Evolutionary conservation across 2,797 vertebrate species (phyloP), one percentile per base, ranked within the genome.

Genomic region (Diplodus sargus): DNA sequence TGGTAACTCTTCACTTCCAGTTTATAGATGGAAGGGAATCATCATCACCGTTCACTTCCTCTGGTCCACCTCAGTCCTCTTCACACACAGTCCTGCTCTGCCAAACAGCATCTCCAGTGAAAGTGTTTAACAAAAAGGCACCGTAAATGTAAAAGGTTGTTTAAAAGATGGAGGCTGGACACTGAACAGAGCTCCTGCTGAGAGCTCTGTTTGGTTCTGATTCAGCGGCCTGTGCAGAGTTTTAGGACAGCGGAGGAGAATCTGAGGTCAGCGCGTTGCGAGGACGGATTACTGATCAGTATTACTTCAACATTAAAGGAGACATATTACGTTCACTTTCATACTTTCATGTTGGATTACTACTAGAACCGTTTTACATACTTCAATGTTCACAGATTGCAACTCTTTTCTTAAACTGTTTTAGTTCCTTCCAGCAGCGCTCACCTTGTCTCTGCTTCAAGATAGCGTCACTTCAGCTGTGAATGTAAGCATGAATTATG

Each of bases 21-120:
- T 60, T 58, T 54, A 2, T 23, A 8, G 12, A 17, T 58, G 23
- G 23, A 8, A 45, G 42, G 23, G 60, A 23, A 30, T 4, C 5
- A 72, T 62, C n/a, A 58, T 52, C 62, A 18, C 16, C 34, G 4
- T 25, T 63, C 43, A 28, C n/a, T 34, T 63, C 43, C 20, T 52
- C 43, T 54, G 22, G 54, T 69, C 42, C 30, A 17, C 43, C 71
- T 63, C 58, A 15, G 62, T 45, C 61, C 34, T 54, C 67, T 47
- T 23, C 66, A 14, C 56, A 28, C 22, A 47, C 45, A 25, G 25
- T 70, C 57, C 3, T 43, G 34, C n/a, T 28, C 43, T 20, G 34
- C 63, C 14, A 9, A 70, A 30, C 42, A 54, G 54, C 42, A 15
- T 4, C 28, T 43, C 0, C 64, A 14, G 6, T 28, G 56, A 23